Evolutionary conservation across 2,888 invertebrate species (phyloP).

Genomic region (Lycaena phlaeas): DNA sequence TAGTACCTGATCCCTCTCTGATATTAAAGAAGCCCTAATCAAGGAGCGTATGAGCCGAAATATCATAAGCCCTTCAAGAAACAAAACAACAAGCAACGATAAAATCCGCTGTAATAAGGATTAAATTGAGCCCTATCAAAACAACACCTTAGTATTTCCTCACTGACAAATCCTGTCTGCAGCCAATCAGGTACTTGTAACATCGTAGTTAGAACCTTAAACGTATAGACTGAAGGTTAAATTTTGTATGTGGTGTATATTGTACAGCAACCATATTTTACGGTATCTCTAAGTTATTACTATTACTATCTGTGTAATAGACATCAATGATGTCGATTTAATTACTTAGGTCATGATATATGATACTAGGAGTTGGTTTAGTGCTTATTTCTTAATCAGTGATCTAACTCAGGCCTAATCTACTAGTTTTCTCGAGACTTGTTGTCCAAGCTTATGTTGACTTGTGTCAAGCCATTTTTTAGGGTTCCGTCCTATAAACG

Average conservation of each 20-base stretch:
- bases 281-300: constrained; percentile 1
- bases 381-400: too few species aligned
- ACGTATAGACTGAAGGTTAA: neutral
- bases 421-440: too few species aligned
- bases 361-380: too few species aligned
- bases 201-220: neutral
- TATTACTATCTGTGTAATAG: neutral
- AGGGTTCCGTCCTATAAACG: too few species aligned
- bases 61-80: neutral
- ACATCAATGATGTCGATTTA: neutral
- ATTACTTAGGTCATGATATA: neutral
- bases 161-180: constrained; percentile 1
- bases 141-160: neutral
- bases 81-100: neutral
- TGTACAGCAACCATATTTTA: neutral
- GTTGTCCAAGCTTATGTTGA: too few species aligned
- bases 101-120: neutral
- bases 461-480: too few species aligned
- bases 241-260: neutral
- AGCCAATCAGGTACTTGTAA: neutral
- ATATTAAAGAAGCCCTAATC: too few species aligned
- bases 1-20: too few species aligned
- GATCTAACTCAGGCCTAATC: too few species aligned
- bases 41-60: too few species aligned
- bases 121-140: neutral